Evolutionary conservation across 2,113 vertebrate species (phyloP).

Genomic region (Cichladusa arquata): DNA sequence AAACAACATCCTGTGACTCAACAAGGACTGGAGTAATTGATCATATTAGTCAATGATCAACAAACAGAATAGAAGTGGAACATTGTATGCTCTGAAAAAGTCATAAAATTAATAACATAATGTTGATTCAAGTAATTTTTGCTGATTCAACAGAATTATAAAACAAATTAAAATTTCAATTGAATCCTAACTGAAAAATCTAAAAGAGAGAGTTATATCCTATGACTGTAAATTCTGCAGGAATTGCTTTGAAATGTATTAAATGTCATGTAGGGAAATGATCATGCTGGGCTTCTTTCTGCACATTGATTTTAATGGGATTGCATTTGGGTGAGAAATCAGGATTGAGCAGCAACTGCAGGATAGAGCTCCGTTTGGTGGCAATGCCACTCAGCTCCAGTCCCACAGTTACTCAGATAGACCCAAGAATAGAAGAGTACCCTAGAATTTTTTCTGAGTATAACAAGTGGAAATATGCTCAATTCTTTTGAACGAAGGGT

Average conservation of each 20-base stretch:
- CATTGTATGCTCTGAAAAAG: not conserved
- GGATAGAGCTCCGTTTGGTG: not conserved
- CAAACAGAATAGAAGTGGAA: not conserved
- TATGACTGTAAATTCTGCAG: not conserved
- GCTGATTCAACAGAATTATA: not conserved
- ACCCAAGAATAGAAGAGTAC: not conserved
- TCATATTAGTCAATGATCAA: not conserved
- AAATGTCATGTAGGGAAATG: not conserved
- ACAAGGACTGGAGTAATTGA: not conserved
- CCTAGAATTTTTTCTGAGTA: not conserved
- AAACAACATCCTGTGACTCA: not conserved
- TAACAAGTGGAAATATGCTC: not conserved
- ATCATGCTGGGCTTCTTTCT: not conserved
- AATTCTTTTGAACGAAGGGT: not conserved
- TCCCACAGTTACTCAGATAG: not conserved
- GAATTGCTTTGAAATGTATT: not conserved
- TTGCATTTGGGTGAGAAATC: not conserved
- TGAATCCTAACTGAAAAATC: not conserved
- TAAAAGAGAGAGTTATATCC: not conserved
- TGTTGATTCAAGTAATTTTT: not conserved
- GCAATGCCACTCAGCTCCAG: rapidly evolving
- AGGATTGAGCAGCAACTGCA: not conserved
- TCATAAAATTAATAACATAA: not conserved
- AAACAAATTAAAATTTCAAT: not conserved
- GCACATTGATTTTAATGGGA: not conserved